Conservation (phyloP, 2,797 vertebrate genomes). For the Thalassophryne amazonica region DNA sequence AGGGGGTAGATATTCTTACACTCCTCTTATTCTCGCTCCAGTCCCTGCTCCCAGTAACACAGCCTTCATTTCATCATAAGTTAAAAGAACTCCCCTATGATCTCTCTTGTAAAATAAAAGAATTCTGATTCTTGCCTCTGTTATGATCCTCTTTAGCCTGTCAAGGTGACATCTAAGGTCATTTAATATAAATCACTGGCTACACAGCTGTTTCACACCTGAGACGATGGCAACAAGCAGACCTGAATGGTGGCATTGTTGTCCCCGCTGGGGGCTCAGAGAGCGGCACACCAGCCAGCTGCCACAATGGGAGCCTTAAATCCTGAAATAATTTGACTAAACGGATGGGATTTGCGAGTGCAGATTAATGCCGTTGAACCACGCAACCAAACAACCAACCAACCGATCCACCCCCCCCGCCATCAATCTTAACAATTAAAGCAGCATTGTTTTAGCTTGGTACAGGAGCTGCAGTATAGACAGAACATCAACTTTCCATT, state of each 20-base stretch:
- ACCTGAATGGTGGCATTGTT: constrained; percentile 77
- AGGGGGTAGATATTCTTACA: too few species aligned
- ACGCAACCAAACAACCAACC: constrained; percentile 38
- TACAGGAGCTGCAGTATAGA: constrained; percentile 21
- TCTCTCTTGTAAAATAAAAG: too few species aligned
- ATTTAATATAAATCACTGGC: constrained; percentile 72
- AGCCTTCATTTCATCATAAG: too few species aligned
- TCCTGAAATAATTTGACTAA: constrained; percentile 78
- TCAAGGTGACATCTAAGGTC: constrained; percentile 63
- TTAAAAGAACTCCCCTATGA: too few species aligned
- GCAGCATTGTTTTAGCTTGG: constrained; percentile 30
- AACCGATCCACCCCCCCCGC: constrained; percentile 57
- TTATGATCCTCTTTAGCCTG: constrained; percentile 24
- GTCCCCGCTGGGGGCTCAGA: constrained; percentile 68
- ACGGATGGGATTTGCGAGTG: constrained; percentile 66
- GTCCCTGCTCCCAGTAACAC: too few species aligned
- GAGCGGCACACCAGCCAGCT: constrained; percentile 56
- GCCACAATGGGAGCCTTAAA: constrained; percentile 73
- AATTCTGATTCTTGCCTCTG: constrained; percentile 22
- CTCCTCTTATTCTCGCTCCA: too few species aligned
- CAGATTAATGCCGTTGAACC: constrained; percentile 70
- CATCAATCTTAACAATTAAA: constrained; percentile 41
- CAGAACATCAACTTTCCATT: neutral
- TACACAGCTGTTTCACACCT: constrained; percentile 75
- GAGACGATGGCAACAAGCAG: constrained; percentile 64